Percentiles rank a stretch among this genome's conserved stretches.
phyloP scores from a whole-genome alignment of 1,140 invertebrate species.

The Drosophila pseudoananassae region DNA sequence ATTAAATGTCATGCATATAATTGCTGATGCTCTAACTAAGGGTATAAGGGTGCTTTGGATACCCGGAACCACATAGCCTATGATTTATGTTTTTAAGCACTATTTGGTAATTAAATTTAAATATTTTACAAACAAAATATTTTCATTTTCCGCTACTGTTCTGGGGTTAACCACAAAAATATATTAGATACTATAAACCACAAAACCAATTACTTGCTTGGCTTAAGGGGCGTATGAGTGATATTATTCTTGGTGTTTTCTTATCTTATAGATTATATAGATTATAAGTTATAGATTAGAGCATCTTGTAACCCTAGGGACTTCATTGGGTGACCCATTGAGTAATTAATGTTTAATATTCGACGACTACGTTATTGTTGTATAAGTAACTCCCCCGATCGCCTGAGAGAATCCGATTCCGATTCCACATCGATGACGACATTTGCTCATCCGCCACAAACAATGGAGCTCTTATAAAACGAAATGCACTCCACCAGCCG shows the following conservation, averaged over 20 bases:
- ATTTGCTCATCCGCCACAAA: slow-evolving; percentile 24
- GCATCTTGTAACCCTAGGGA: slow-evolving; percentile 1
- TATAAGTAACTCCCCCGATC: slow-evolving; percentile 36
- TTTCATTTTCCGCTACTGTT: background rate
- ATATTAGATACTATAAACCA: background rate
- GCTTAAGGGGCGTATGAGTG: slow-evolving; percentile 1
- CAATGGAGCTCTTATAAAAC: slow-evolving; percentile 67
- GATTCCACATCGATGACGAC: slow-evolving; percentile 31
- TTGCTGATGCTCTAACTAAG: slow-evolving; percentile 40
- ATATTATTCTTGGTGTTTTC: background rate
- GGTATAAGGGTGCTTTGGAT: background rate
- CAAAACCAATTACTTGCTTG: background rate
- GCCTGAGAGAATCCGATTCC: slow-evolving; percentile 20
- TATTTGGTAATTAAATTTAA: background rate
- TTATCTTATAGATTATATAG: background rate
- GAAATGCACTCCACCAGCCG: slow-evolving; percentile 8
- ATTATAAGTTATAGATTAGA: slow-evolving; percentile 2
- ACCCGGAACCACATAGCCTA: background rate
- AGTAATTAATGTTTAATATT: slow-evolving; percentile 46
- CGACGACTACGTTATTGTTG: slow-evolving; percentile 13
- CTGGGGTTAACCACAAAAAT: background rate
- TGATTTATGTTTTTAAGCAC: background rate
- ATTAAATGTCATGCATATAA: slow-evolving; percentile 53
- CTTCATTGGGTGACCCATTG: slow-evolving; percentile 11
- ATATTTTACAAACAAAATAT: background rate